Evolutionary conservation across 2,888 invertebrate genomes (phyloP), one percentile per base, ranked within the genome.

Genomic region (Luffia ferchaultella): DNA sequence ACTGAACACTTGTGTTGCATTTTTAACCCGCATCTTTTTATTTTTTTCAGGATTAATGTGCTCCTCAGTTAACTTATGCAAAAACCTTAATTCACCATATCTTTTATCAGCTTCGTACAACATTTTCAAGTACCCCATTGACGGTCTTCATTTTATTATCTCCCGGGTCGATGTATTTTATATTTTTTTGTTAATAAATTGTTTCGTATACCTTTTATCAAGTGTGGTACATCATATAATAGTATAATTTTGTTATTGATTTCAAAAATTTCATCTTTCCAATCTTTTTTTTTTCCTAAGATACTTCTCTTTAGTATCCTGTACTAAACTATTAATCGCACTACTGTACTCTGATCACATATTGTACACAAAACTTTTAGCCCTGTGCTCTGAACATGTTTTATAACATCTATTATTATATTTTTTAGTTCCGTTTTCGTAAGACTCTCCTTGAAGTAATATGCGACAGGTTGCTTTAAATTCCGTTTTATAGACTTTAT

Each of bases 11-110:
- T 51, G 51, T 20, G 51, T 48, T 19, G 51, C 51, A n/a, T 48
- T 40, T 19, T 50, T 50, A 1, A 53, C 50, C 19, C 44, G 43
- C 53, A 53, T 53, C 46, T 53, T 50, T 45, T 53, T 43, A 43
- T 50, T 53, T n/a, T 17, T 44, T 20, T 50, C 50, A 2, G 53
- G 53, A 16, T 50, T 20, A 1, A 53, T 16, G 20, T 53, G 50
- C 17, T 50, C 18, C 40, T 53, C 15, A 15, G 45, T 50, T 15
- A 53, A 18, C 40, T 40, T 40, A 7, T 40, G 40, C 15, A 40
- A 18, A 43, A 30, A n/a, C 40, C 40, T 40, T 9, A 40, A 15
- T 40, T 40, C 9, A 9, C 40, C 40, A 40, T 15, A 40, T 40
- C 9, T 15, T 40, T 9, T 40, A 40, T 40, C 40, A 9, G 40